Conservation (phyloP, 2,797 vertebrate genomes). For the Hipposideros larvatus region DNA sequence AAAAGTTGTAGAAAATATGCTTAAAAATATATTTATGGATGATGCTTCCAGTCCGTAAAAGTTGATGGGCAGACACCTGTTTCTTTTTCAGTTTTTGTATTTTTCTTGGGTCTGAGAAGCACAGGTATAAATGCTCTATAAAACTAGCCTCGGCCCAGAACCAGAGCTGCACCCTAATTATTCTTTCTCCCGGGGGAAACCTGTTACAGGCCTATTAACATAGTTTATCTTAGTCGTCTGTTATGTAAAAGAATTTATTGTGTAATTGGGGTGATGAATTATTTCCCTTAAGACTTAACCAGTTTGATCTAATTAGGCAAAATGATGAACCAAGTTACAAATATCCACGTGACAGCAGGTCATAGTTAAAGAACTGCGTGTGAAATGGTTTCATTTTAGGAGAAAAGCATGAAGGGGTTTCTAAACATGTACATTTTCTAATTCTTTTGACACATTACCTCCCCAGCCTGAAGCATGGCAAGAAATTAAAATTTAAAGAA, state of each 20-base stretch:
- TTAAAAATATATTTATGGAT: not conserved
- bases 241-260: conserved; percentile 75
- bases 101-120: conserved; percentile 18
- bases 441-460: conserved; percentile 60
- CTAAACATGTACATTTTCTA: conserved; percentile 39
- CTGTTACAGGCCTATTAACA: conserved; percentile 20
- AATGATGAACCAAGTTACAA: conserved; percentile 67
- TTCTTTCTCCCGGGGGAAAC: conserved; percentile 54
- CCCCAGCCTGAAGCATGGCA: not conserved
- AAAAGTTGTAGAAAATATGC: not conserved
- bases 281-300: conserved; percentile 76
- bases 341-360: conserved; percentile 57
- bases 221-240: conserved; percentile 65
- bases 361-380: conserved; percentile 69
- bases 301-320: conserved; percentile 70
- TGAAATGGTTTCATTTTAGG: conserved; percentile 76
- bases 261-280: conserved; percentile 78
- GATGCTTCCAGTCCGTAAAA: conserved; percentile 31
- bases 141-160: conserved; percentile 22
- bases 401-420: conserved; percentile 72
- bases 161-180: conserved; percentile 65
- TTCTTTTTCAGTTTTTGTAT: conserved; percentile 45
- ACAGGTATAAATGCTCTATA: conserved; percentile 34
- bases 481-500: conserved; percentile 54
- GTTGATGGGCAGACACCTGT: not conserved